Evolutionary conservation across 2,888 invertebrate species (phyloP).

Genomic region (Heteropelma amictum): DNA sequence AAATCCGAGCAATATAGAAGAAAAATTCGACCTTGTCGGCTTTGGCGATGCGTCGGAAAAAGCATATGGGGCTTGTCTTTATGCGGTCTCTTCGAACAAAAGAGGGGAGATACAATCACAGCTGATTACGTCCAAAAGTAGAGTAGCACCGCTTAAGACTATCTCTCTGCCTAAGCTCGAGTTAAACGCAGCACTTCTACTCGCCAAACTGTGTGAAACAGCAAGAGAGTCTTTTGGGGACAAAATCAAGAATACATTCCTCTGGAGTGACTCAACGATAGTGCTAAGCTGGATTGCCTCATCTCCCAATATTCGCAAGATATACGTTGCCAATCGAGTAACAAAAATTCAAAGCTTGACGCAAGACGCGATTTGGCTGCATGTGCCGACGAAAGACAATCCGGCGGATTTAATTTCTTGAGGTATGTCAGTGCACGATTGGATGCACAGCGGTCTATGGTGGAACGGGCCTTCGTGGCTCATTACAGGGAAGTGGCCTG

Average conservation of each 20-base stretch:
- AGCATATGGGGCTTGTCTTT: neutral
- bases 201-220: slow-evolving; percentile 6
- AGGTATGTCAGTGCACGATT: slow-evolving; percentile 14
- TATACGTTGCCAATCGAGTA: slow-evolving; percentile 52
- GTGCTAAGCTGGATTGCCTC: slow-evolving; percentile 54
- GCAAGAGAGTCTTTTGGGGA: slow-evolving; percentile 13
- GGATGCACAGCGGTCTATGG: slow-evolving; percentile 10
- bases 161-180: slow-evolving; percentile 48
- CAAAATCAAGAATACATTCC: slow-evolving; percentile 22
- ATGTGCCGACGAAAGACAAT: slow-evolving; percentile 41
- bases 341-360: slow-evolving; percentile 49
- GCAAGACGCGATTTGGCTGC: slow-evolving; percentile 10
- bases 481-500: slow-evolving; percentile 3
- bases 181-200: slow-evolving; percentile 42
- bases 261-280: slow-evolving; percentile 58
- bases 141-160: slow-evolving; percentile 52
- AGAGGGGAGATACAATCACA: neutral
- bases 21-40: slow-evolving; percentile 49
- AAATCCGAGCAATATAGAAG: neutral
- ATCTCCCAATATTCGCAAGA: slow-evolving; percentile 40
- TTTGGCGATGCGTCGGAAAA: slow-evolving; percentile 61
- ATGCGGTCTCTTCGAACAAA: neutral
- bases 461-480: slow-evolving; percentile 52
- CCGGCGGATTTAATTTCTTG: slow-evolving; percentile 47
- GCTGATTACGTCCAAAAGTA: slow-evolving; percentile 1